Conservation (phyloP, 2,797 vertebrate species). For the Enteromius radiatus region DNA sequence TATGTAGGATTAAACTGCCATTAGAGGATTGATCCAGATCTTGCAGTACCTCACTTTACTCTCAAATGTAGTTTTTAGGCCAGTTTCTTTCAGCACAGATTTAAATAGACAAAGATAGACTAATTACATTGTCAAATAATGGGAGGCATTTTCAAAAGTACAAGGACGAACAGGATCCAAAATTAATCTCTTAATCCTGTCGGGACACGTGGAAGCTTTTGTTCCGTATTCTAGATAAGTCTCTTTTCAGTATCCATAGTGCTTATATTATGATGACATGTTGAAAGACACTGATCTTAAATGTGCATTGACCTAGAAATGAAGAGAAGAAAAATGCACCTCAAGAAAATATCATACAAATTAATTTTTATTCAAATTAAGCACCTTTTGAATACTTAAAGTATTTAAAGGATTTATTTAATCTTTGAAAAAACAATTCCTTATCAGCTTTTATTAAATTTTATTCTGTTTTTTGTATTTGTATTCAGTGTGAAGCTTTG, state of each 20-base stretch:
- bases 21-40: constrained; percentile 31
- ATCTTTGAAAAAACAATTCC: not conserved
- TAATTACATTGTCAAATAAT: constrained; percentile 26
- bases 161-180: constrained; percentile 9
- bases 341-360: not conserved
- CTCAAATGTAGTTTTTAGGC: not conserved
- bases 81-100: constrained; percentile 9
- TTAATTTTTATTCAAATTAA: not conserved
- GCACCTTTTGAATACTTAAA: not conserved
- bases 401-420: not conserved
- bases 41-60: not conserved
- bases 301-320: not conserved
- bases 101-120: constrained; percentile 25
- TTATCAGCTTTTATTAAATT: constrained; percentile 12
- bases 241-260: not conserved
- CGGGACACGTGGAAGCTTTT: constrained; percentile 14
- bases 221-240: not conserved
- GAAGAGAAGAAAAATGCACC: not conserved
- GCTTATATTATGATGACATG: constrained; percentile 9
- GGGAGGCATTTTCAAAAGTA: constrained; percentile 14
- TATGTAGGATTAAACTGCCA: not conserved
- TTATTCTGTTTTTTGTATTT: constrained; percentile 52
- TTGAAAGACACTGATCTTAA: not conserved
- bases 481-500: constrained; percentile 82
- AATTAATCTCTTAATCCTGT: constrained; percentile 34